Percentiles rank a stretch among this genome's conserved stretches.
phyloP scores from a whole-genome alignment of 2,888 invertebrate species.

The Erynnis tages region DNA sequence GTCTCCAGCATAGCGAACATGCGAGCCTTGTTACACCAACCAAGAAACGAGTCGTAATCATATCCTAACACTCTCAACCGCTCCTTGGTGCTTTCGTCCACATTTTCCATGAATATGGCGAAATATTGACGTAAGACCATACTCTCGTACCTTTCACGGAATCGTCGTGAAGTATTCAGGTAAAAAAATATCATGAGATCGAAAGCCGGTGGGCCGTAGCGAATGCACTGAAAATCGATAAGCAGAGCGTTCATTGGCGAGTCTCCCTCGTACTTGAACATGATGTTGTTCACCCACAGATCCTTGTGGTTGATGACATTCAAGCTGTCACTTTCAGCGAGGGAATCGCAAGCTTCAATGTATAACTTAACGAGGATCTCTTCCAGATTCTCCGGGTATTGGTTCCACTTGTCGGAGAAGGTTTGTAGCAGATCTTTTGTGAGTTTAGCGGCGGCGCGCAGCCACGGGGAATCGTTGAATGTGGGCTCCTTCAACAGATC shows the following conservation, averaged over 20 bases:
- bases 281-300: conserved; percentile 65
- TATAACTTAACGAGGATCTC: conserved; percentile 40
- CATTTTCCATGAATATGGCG: conserved; percentile 41
- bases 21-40: conserved; percentile 29
- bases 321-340: conserved; percentile 48
- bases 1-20: conserved; percentile 31
- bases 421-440: conserved; percentile 47
- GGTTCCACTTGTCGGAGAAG: conserved; percentile 48
- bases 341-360: conserved; percentile 47
- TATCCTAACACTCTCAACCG: conserved; percentile 38
- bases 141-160: conserved; percentile 49
- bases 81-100: conserved; percentile 43
- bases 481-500: conserved; percentile 47
- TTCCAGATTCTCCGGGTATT: conserved; percentile 42
- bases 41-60: conserved; percentile 23
- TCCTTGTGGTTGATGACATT: conserved; percentile 66
- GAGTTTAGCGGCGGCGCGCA: conserved; percentile 54
- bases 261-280: conserved; percentile 55
- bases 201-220: conserved; percentile 64
- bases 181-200: conserved; percentile 58
- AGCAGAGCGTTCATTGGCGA: conserved; percentile 51
- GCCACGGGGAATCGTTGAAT: conserved; percentile 52
- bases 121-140: conserved; percentile 51
- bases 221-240: conserved; percentile 62
- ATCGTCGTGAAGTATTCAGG: conserved; percentile 49